Conservation (phyloP, 2,113 vertebrate genomes). For the Podarcis cretensis region DNA sequence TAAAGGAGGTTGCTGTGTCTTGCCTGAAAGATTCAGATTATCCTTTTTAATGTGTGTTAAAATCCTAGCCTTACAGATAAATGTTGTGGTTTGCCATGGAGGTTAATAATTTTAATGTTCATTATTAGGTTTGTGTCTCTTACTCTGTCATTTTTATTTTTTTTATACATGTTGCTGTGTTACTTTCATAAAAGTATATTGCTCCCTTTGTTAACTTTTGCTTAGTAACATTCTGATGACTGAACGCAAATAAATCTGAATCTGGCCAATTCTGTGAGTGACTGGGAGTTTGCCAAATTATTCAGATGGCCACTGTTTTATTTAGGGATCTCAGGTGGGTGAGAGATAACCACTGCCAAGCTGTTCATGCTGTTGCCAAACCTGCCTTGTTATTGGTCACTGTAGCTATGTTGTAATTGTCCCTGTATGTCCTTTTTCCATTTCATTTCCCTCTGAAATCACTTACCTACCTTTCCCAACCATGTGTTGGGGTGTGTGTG, state of each 20-base stretch:
- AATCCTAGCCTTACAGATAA: no score
- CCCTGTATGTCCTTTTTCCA: neutral
- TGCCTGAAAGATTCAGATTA: no score
- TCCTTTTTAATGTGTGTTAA: no score
- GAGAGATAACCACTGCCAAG: neutral
- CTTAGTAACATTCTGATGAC: neutral
- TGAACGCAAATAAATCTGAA: neutral
- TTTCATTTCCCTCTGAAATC: neutral
- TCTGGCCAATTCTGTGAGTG: neutral
- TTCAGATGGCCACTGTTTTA: neutral
- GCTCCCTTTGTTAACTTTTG: neutral
- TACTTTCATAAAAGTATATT: neutral
- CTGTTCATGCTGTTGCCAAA: neutral
- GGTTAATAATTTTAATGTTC: no score
- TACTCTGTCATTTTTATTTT: neutral
- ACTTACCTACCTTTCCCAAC: neutral
- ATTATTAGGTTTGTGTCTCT: no score
- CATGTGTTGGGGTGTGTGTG: no score
- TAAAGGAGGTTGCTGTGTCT: no score
- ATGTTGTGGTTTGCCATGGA: no score
- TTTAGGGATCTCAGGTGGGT: neutral
- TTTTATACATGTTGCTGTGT: neutral
- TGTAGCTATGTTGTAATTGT: neutral
- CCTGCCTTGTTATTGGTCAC: neutral
- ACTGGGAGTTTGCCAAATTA: neutral